phyloP scores from a whole-genome alignment of 1,140 invertebrate genomes.

The Leptopilina boulardi region DNA sequence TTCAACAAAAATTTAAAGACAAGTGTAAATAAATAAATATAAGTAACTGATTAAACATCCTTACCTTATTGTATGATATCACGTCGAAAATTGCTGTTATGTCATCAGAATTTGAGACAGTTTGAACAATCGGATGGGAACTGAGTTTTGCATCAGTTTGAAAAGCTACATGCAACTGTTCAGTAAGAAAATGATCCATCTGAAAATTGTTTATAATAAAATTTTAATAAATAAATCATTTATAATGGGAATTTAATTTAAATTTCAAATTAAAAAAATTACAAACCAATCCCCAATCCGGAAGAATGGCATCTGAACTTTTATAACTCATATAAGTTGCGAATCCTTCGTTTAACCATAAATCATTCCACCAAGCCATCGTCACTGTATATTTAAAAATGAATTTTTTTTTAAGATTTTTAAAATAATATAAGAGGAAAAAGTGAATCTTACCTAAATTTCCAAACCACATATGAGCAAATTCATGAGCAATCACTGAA shows the following conservation, averaged over 20 bases:
- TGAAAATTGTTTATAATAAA: constrained; percentile 46
- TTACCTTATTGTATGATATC: constrained; percentile 94
- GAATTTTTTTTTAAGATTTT: constrained; percentile 35
- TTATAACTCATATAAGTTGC: constrained; percentile 91
- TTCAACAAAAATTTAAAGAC: constrained; percentile 24
- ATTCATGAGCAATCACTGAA: constrained; percentile 90
- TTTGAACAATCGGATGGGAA: constrained; percentile 92
- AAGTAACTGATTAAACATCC: constrained; percentile 30
- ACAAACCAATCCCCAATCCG: constrained; percentile 89
- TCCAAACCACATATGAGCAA: constrained; percentile 96
- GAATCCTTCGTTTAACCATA: constrained; percentile 96
- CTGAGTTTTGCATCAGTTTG: constrained; percentile 86
- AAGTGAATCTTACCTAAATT: constrained; percentile 82
- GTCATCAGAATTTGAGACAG: constrained; percentile 89
- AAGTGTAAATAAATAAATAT: neutral
- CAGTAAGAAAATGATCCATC: constrained; percentile 85
- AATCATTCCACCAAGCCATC: constrained; percentile 94
- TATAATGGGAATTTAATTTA: neutral
- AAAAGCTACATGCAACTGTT: constrained; percentile 85
- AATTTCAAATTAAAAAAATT: neutral
- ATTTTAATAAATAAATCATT: neutral
- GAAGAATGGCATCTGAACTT: constrained; percentile 82
- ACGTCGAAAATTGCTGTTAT: constrained; percentile 94
- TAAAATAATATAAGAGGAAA: constrained; percentile 29
- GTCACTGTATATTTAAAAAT: constrained; percentile 80